Evolutionary conservation across 1,140 invertebrate genomes (phyloP).

Genomic region (Ostrea denselamellosa): DNA sequence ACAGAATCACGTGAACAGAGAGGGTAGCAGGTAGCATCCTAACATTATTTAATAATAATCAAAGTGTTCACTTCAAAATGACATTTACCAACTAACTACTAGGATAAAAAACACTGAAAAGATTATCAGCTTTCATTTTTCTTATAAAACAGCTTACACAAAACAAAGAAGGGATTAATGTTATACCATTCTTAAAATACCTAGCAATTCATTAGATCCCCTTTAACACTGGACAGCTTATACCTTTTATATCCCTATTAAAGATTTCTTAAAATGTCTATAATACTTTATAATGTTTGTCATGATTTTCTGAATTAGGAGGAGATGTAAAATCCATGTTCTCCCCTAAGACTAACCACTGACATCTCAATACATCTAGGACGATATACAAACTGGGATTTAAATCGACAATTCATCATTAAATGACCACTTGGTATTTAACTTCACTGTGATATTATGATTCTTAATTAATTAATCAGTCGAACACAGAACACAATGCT

Average conservation of each 20-base stretch:
- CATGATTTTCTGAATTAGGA: background rate
- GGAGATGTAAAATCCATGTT: background rate
- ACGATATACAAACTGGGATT: background rate
- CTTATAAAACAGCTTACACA: slow-evolving; percentile 33
- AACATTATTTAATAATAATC: background rate
- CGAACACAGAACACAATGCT: background rate
- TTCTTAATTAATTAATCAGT: background rate
- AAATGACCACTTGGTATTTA: background rate
- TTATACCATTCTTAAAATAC: background rate
- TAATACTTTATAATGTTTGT: background rate
- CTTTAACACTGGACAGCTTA: background rate
- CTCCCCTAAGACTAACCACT: background rate
- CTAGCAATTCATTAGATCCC: background rate
- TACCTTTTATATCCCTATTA: background rate
- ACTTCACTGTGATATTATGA: background rate
- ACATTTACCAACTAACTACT: background rate
- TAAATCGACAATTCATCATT: background rate
- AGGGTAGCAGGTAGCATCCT: background rate
- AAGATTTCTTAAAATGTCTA: slow-evolving; percentile 1
- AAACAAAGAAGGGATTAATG: slow-evolving; percentile 12
- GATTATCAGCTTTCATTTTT: slow-evolving; percentile 21
- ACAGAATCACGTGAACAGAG: background rate
- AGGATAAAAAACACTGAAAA: background rate
- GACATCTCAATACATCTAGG: background rate
- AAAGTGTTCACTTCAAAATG: background rate